Base-by-base conservation (phyloP, 1,140 invertebrate species). In the Bombus huntii region DNA sequence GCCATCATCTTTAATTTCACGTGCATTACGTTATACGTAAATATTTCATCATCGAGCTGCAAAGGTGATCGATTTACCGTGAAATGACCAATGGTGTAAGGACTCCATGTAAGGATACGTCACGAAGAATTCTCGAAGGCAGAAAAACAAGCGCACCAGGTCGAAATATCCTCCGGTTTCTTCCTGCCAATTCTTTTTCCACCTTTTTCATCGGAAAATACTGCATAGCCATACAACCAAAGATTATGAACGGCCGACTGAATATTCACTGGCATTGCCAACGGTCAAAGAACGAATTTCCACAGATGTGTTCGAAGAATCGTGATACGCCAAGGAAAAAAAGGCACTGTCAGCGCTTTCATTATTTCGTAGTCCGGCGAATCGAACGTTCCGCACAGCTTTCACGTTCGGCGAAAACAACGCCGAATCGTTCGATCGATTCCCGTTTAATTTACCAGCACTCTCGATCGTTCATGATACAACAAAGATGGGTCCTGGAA, bases 221-320 rank as follows among this genome's bases (percentile, higher is more conserved):
- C 68, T 10, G 34, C 34, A 18, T 1, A 39, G 3, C 70, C 4
- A 42, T n/a, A 2, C 39, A n/a, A 53, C 5, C 4, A 15, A 28
- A 39, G 13, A 71, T 80, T 73, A 59, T 57, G 15, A 28, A 59
- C 44, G 66, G 34, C 6, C 39, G 42, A 25, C 2, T 70, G 78
- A 80, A 80, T 80, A 71, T 70, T 70, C 66, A 53, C 53, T 70
- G 65, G 39, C 59, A 42, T 80, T 70, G 37, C 42, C 62, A 34
- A 57, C 53, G 78, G 31, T 12, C 66, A n/a, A 37, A 70, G 28
- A 80, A 44, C 15, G 34, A 15, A 34, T 44, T 34, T 37, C 77
- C 28, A 42, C n/a, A 22, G 25, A 80, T 66, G 65, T 70, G 78
- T 9, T 13, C 28, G 78, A 34, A 34, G 25, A 22, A 47, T 34